phyloP scores from a whole-genome alignment of 2,888 invertebrate species.

The Neoaliturus tenellus region DNA sequence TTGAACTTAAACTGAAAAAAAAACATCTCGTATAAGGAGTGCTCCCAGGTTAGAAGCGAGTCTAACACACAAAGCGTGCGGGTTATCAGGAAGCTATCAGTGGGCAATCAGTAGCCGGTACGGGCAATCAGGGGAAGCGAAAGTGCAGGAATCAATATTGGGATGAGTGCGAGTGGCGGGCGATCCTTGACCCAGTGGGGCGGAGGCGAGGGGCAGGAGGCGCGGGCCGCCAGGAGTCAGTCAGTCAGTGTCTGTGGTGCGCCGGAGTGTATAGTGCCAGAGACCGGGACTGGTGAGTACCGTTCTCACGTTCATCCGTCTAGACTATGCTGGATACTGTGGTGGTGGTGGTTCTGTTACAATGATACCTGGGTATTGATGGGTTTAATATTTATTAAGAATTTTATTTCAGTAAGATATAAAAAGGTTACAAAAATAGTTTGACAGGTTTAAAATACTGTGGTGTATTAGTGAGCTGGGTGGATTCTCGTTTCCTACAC shows the following conservation, averaged over 20 bases:
- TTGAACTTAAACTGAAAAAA: too few relatives aligned
- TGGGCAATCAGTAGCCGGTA: conserved; percentile 1
- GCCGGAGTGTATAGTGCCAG: not conserved
- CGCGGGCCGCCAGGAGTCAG: not conserved
- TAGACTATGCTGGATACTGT: too few relatives aligned
- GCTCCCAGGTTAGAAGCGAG: not conserved
- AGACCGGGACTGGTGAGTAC: not conserved
- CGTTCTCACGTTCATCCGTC: not conserved
- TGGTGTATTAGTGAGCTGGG: too few relatives aligned
- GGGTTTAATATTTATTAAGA: too few relatives aligned
- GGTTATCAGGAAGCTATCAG: conserved; percentile 2
- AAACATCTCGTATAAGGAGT: too few relatives aligned
- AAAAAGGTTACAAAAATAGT: too few relatives aligned
- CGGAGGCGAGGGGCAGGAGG: not conserved
- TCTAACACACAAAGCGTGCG: not conserved
- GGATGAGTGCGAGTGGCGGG: conserved; percentile 12
- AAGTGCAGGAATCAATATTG: conserved; percentile 47
- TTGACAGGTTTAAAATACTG: too few relatives aligned
- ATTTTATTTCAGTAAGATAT: too few relatives aligned
- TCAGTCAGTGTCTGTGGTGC: conserved; percentile 11
- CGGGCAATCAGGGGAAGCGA: not conserved
- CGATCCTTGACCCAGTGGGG: not conserved
- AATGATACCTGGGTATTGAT: too few relatives aligned
- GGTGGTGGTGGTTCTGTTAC: too few relatives aligned
- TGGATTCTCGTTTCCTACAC: too few relatives aligned